Conservation (phyloP, 2,797 vertebrate genomes). For the Enteromius anoplus region DNA sequence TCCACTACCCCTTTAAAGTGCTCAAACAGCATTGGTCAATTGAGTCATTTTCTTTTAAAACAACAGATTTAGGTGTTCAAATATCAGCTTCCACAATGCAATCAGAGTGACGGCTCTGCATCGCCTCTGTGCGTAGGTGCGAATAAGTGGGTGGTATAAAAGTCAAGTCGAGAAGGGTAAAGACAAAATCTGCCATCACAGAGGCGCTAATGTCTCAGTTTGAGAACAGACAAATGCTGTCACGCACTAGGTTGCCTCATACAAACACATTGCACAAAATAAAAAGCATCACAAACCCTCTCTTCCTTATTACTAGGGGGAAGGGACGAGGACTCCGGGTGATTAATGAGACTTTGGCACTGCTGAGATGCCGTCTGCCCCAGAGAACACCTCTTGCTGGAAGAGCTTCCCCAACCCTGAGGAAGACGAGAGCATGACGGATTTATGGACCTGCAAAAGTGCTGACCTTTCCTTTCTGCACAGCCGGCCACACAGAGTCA, state of each 20-base stretch:
- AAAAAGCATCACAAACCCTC: slow-evolving; percentile 1
- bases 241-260: neutral
- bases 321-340: neutral
- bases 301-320: slow-evolving; percentile 9
- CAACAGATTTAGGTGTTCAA: slow-evolving; percentile 5
- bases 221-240: slow-evolving; percentile 17
- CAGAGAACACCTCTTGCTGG: slow-evolving; percentile 8
- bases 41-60: slow-evolving; percentile 7
- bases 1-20: neutral
- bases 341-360: slow-evolving; percentile 16
- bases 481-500: neutral
- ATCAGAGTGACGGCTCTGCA: neutral
- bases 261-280: neutral
- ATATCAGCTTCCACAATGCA: slow-evolving; percentile 17
- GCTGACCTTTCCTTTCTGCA: slow-evolving; percentile 56
- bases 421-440: slow-evolving; percentile 25
- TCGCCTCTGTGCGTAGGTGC: neutral
- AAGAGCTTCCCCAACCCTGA: slow-evolving; percentile 17
- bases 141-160: slow-evolving; percentile 25
- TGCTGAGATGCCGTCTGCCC: slow-evolving; percentile 23
- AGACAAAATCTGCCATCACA: neutral
- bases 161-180: slow-evolving; percentile 22
- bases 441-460: slow-evolving; percentile 54
- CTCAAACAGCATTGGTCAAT: neutral
- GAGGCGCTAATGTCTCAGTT: slow-evolving; percentile 13